These are phyloP conservation scores for Menura novaehollandiae DNA, from an alignment of 2,113 vertebrate species.

Conservation along the genomic window DNA sequence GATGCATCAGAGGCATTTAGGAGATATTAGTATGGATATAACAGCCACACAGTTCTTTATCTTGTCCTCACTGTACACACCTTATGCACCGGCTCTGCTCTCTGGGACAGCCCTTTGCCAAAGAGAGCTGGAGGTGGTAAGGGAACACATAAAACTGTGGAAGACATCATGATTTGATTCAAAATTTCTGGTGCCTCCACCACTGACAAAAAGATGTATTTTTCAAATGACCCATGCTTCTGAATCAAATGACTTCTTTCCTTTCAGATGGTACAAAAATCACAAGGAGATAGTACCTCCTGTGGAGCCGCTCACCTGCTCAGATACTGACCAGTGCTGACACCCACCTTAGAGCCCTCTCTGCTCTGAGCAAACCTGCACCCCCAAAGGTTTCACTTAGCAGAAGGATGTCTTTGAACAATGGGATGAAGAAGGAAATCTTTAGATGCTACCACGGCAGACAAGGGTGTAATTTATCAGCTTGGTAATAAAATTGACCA, in stretches of 20 bases:
- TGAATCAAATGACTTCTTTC: background rate
- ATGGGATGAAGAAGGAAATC: background rate
- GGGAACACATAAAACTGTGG: background rate
- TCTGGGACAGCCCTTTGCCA: background rate
- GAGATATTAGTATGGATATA: background rate
- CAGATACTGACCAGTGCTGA: rapidly evolving
- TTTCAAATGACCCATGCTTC: background rate
- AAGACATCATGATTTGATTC: background rate
- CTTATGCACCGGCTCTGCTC: background rate
- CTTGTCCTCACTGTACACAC: background rate
- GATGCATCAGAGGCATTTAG: background rate
- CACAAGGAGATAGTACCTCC: background rate
- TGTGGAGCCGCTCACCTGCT: background rate
- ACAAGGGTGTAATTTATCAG: background rate
- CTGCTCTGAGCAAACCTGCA: background rate
- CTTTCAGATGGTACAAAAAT: background rate
- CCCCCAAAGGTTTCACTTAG: background rate
- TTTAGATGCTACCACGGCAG: background rate
- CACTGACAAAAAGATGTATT: background rate
- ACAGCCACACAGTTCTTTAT: background rate
- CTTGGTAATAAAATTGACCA: background rate
- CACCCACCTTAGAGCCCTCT: background rate
- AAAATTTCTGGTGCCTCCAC: background rate
- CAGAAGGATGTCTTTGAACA: background rate
- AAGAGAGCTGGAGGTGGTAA: background rate